These are phyloP conservation scores for Macaria notata DNA, from an alignment of 2,888 invertebrate species.

Conservation along the genomic window DNA sequence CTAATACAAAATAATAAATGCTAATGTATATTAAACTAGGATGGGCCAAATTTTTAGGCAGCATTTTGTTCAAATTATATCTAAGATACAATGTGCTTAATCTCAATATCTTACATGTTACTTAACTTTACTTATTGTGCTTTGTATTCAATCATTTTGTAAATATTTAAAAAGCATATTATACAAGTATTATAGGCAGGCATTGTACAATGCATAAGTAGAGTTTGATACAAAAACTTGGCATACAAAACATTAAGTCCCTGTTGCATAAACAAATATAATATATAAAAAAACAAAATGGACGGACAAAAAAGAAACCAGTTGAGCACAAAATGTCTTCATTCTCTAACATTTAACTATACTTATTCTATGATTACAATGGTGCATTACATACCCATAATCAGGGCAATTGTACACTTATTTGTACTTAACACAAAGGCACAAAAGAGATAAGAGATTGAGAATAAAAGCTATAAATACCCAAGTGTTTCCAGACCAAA, in stretches of 20 bases:
- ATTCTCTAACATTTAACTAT: conserved; percentile 2
- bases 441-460: no score
- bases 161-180: no score
- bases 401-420: not conserved
- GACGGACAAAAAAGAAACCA: conserved; percentile 15
- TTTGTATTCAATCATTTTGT: no score
- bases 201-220: no score
- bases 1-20: not conserved
- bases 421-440: no score
- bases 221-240: no score
- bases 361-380: conserved; percentile 24
- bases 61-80: not conserved
- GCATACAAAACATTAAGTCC: no score
- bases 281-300: conserved; percentile 2
- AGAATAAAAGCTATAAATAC: no score
- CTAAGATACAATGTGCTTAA: not conserved
- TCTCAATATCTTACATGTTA: not conserved
- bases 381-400: conserved; percentile 17
- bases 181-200: no score
- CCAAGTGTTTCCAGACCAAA: no score
- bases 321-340: not conserved
- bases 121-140: no score
- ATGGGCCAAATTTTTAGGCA: conserved; percentile 7
- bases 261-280: no score
- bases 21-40: not conserved